Conservation (phyloP, 2,797 vertebrate species). For the Nyctalus aviator region DNA sequence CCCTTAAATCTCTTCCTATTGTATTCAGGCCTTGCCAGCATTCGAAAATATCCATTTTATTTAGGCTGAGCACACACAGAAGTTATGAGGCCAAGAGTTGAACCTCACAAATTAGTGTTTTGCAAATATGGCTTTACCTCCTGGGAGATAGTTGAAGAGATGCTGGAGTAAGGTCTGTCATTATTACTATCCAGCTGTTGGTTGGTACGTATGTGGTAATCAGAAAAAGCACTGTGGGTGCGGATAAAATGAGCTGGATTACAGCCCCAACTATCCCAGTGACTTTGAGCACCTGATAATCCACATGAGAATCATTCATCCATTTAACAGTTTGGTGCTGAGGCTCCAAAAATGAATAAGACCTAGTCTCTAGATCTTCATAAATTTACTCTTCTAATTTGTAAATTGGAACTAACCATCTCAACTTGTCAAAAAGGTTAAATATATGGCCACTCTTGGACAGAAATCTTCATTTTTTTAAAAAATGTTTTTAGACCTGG, state of each 20-base stretch:
- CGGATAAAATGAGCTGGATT: neutral
- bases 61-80: neutral
- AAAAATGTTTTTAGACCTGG: too few relatives aligned
- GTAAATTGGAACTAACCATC: neutral
- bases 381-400: neutral
- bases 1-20: neutral
- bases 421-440: neutral
- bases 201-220: neutral
- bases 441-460: neutral
- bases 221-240: neutral
- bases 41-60: slow-evolving; percentile 5
- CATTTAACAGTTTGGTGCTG: neutral
- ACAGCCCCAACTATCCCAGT: neutral
- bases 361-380: neutral
- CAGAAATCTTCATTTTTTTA: neutral
- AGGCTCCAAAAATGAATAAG: neutral
- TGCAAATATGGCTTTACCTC: neutral
- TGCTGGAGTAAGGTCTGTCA: neutral
- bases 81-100: slow-evolving; percentile 2
- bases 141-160: neutral
- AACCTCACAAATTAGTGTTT: neutral
- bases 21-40: neutral
- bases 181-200: neutral
- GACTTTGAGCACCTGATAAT: neutral
- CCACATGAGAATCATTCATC: neutral